Evolutionary conservation across 1,140 invertebrate genomes (phyloP).

Genomic region (Marisa cornuarietis): DNA sequence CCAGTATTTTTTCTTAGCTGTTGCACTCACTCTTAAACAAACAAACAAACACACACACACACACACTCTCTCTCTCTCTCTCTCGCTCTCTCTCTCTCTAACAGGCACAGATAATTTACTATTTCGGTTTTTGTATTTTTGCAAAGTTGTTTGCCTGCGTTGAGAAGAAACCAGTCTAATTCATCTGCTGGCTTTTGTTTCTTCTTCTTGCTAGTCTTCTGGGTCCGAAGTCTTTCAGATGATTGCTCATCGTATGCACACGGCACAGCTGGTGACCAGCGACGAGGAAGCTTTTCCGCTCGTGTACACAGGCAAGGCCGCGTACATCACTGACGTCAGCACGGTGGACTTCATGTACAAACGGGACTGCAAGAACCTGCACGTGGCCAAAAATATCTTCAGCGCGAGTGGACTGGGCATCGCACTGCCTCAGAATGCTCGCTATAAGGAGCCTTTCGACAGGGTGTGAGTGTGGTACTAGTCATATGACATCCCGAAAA

Average conservation of each 20-base stretch:
- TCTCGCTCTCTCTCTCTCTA: no score
- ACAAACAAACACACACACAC: no score
- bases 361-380: conserved; percentile 39
- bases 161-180: no score
- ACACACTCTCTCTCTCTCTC: no score
- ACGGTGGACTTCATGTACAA: conserved; percentile 42
- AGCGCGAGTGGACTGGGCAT: conserved; percentile 47
- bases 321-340: conserved; percentile 16
- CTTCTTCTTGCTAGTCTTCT: conserved; percentile 24
- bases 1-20: no score
- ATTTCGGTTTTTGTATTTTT: no score
- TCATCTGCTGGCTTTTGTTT: no score
- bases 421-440: conserved; percentile 41
- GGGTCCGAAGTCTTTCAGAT: conserved; percentile 34
- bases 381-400: conserved; percentile 47
- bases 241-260: conserved; percentile 35
- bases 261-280: conserved; percentile 21
- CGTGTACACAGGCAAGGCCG: conserved; percentile 5
- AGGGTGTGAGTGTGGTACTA: conserved; percentile 1
- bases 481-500: background rate
- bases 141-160: no score
- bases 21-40: background rate
- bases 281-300: conserved; percentile 30
- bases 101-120: no score
- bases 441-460: conserved; percentile 37